Evolutionary conservation across 2,888 invertebrate genomes (phyloP).

Genomic region (Odontocolon sp.): DNA sequence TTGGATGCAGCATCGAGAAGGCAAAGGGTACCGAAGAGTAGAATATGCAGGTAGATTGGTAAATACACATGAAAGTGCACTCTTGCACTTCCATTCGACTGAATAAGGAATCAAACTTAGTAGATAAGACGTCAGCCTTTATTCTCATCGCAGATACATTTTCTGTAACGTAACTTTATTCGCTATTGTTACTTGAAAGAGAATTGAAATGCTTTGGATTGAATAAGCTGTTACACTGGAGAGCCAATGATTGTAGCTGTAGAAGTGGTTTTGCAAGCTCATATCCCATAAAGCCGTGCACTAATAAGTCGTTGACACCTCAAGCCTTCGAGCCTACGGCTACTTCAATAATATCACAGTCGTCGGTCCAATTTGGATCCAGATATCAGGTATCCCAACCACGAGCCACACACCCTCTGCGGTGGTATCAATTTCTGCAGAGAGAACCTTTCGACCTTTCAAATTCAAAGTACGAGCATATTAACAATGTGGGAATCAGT

Average conservation of each 20-base stretch:
- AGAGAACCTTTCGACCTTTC: background rate
- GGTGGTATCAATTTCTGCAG: background rate
- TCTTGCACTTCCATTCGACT: no score
- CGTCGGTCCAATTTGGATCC: conserved; percentile 22
- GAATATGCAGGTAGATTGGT: no score
- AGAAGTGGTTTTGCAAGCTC: background rate
- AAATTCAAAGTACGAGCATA: background rate
- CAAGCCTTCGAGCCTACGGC: conserved; percentile 13
- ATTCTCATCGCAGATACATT: no score
- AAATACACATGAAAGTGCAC: no score
- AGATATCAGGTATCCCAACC: conserved; percentile 43
- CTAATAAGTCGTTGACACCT: conserved; percentile 42
- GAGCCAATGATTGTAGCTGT: background rate
- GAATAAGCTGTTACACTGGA: background rate
- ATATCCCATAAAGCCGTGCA: conserved; percentile 9
- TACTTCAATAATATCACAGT: conserved; percentile 15
- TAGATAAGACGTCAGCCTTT: no score
- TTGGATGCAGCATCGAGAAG: no score
- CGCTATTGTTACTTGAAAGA: no score
- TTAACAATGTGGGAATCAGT: background rate
- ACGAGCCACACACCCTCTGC: conserved; percentile 16
- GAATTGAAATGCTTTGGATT: background rate
- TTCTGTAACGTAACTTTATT: no score
- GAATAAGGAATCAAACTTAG: no score
- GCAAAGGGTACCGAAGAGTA: no score